Evolutionary conservation across 1,140 invertebrate species (phyloP), one percentile per base, ranked within the genome.

Genomic region (Meteorus sp.): DNA sequence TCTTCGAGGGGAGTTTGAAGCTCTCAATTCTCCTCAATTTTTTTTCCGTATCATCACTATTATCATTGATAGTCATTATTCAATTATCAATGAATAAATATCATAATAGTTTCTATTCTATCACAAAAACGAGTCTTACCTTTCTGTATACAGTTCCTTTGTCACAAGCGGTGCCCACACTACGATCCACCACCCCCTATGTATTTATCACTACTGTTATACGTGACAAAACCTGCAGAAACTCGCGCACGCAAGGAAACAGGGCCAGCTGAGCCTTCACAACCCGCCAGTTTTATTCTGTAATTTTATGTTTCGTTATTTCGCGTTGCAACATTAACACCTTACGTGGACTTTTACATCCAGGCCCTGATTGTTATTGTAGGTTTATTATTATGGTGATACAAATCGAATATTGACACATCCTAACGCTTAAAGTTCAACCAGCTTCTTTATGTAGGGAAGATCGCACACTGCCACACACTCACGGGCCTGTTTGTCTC

Each of bases 261-360:
- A 47, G 56, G 43, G 61, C 72, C 69, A 74, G 69, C 69, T 72
- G 69, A 71, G 68, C 60, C 62, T 22, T 22, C 59, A 55, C 62
- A 58, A 67, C 62, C 62, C 64, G 64, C 56, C 62, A 64, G 54
- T 67, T 68, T 52, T n/a, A n/a, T 51, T 37, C 25, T 13, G 11
- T 27, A 51, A 47, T 56, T 37, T 19, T 27, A 41, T 31, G 8
- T 31, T 29, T 41, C 25, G 15, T 20, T 56, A 23, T 5, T 54
- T 51, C 44, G 51, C 27, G 43, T 57, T 35, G n/a, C 29, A 52
- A 37, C 15, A 9, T 8, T 19, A 8, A 22, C 29, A 35, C 15
- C 13, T 4, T 29, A 9, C 3, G 31, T 33, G n/a, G 8, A 3
- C 8, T n/a, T 20, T 9, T 15, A 37, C 4, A n/a, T 35, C 31